Conservation (phyloP, 2,113 vertebrate genomes). For the Hyla sarda region DNA sequence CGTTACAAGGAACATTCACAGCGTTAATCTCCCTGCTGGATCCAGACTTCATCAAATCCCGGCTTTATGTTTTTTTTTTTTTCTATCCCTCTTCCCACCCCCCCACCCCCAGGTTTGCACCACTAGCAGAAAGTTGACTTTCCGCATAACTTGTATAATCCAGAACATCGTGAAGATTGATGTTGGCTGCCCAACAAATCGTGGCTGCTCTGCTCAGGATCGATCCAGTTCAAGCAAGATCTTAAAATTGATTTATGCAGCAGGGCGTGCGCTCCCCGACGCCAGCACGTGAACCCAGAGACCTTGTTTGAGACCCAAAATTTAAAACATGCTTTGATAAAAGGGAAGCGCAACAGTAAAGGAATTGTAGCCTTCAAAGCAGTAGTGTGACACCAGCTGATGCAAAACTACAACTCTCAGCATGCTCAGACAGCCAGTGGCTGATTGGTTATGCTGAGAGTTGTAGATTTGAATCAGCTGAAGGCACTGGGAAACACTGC, state of each 20-base stretch:
- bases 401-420: no score
- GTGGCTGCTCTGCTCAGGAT: conserved; percentile 68
- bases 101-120: background rate
- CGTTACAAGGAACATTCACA: background rate
- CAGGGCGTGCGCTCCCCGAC: conserved; percentile 21
- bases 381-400: no score
- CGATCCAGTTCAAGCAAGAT: conserved; percentile 74
- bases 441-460: no score
- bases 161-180: conserved; percentile 62
- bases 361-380: no score
- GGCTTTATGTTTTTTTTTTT: background rate
- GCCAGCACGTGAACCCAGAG: no score
- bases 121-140: conserved; percentile 23
- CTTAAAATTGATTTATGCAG: conserved; percentile 65
- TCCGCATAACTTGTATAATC: conserved; percentile 28
- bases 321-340: background rate
- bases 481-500: no score
- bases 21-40: conserved; percentile 27
- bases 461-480: no score
- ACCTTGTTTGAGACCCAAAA: background rate
- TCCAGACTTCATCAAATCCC: background rate
- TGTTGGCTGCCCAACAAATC: conserved; percentile 69
- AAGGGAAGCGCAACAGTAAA: no score
- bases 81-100: background rate
- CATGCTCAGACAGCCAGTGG: no score